Conservation (phyloP, 2,888 invertebrate genomes). For the Timema cristinae region DNA sequence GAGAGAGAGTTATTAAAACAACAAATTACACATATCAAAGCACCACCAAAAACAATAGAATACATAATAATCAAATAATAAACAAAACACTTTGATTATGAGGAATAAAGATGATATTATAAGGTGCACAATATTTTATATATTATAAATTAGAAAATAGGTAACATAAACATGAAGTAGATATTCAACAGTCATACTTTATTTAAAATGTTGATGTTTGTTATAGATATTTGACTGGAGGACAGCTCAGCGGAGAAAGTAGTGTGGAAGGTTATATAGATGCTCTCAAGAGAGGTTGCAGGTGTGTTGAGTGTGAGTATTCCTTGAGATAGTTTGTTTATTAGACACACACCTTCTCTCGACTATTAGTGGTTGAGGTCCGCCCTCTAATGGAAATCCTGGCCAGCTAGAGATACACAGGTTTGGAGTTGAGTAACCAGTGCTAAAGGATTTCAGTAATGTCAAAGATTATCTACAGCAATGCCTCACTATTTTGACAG, state of each 20-base stretch:
- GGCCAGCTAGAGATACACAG: no score
- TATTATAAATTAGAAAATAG: neutral
- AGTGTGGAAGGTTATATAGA: conserved; percentile 58
- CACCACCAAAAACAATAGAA: no score
- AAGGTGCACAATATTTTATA: neutral
- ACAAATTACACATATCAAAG: no score
- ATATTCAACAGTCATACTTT: neutral
- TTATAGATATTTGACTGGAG: conserved; percentile 52
- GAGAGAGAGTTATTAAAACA: no score
- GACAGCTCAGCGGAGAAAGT: conserved; percentile 56
- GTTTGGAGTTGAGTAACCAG: no score
- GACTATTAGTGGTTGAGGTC: no score
- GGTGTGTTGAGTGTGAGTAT: conserved; percentile 54
- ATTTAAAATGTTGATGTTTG: neutral
- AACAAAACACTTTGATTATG: neutral
- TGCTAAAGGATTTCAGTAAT: no score
- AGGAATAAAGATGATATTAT: neutral
- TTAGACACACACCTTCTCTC: no score
- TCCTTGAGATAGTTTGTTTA: neutral
- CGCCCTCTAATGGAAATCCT: no score
- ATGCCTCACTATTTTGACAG: no score
- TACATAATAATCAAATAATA: no score
- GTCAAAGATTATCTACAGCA: no score
- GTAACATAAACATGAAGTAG: neutral
- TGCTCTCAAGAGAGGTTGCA: conserved; percentile 53